A percentile compares a stretch with the other conserved stretches of the same genome.
Conservation (phyloP, 2,797 vertebrate genomes). For the Echeneis naucrates region DNA sequence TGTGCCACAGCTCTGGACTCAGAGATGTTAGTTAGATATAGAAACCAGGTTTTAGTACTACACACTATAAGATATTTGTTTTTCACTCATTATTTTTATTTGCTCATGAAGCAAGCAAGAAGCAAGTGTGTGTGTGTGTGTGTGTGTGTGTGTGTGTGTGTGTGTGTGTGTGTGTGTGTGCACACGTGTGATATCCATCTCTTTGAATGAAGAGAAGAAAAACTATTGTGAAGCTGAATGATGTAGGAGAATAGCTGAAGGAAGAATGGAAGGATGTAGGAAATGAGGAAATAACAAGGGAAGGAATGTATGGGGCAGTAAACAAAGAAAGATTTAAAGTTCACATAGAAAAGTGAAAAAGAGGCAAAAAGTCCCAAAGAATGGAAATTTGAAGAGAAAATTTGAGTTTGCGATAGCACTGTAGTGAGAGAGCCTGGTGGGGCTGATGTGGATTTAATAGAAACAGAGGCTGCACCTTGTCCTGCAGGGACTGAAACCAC, state of each 20-base stretch:
- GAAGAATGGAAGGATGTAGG: not conserved
- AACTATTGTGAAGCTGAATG: conserved; percentile 4
- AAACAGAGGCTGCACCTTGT: not conserved
- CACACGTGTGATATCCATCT: not conserved
- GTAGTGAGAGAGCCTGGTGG: not conserved
- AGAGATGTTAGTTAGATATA: conserved; percentile 9
- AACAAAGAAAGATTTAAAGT: conserved; percentile 5
- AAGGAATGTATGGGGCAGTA: not conserved
- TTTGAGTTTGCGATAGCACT: conserved; percentile 17
- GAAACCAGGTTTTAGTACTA: conserved; percentile 17
- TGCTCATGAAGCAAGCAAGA: conserved; percentile 4
- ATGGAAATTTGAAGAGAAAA: not conserved
- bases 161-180: conserved; percentile 3
- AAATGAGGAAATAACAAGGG: not conserved
- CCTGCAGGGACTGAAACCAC: conserved; percentile 13
- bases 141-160: conserved; percentile 7
- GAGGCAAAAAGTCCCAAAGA: not conserved
- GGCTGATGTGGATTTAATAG: not conserved
- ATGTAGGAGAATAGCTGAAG: not conserved
- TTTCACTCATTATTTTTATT: conserved; percentile 23
- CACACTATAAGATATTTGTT: conserved; percentile 8
- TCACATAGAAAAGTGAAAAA: not conserved
- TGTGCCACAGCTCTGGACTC: conserved; percentile 35
- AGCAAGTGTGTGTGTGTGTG: not conserved
- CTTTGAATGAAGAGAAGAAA: conserved; percentile 1